A percentile compares a stretch with the other conserved stretches of the same genome.
Conservation (phyloP, 2,888 invertebrate species). For the Caenorhabditis angaria region DNA sequence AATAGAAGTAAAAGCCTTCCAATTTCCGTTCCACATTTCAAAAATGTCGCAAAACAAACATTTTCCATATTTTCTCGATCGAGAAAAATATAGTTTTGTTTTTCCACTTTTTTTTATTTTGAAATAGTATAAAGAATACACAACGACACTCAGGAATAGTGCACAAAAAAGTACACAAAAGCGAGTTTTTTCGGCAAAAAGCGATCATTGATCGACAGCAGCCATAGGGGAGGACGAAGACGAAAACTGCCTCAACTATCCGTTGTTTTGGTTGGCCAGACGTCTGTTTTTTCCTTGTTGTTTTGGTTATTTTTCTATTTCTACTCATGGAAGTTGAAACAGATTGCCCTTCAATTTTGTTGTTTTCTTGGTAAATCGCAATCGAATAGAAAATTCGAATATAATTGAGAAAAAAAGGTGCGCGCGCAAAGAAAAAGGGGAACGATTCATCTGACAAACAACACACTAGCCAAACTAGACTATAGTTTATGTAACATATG, state of each 20-base stretch:
- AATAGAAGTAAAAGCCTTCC: not conserved
- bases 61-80: not conserved
- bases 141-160: not conserved
- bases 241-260: not conserved
- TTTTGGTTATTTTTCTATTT: too few relatives aligned
- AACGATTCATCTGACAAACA: too few relatives aligned
- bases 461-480: not conserved
- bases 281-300: not conserved
- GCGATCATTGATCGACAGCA: slow-evolving; percentile 1
- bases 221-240: not conserved
- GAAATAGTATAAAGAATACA: slow-evolving; percentile 2
- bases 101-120: not conserved
- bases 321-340: too few relatives aligned
- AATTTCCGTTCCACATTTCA: not conserved
- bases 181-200: slow-evolving; percentile 3
- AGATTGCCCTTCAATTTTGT: too few relatives aligned
- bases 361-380: too few relatives aligned
- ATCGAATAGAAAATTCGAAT: not conserved
- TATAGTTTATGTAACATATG: not conserved
- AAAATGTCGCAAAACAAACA: not conserved
- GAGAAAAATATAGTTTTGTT: not conserved
- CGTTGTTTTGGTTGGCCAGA: not conserved
- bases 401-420: not conserved
- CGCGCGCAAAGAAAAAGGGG: not conserved
- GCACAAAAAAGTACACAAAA: slow-evolving; percentile 4